A percentile compares a stretch with the other conserved stretches of the same genome.
phyloP scores from a whole-genome alignment of 2,888 invertebrate species.

The Apoda limacodes region DNA sequence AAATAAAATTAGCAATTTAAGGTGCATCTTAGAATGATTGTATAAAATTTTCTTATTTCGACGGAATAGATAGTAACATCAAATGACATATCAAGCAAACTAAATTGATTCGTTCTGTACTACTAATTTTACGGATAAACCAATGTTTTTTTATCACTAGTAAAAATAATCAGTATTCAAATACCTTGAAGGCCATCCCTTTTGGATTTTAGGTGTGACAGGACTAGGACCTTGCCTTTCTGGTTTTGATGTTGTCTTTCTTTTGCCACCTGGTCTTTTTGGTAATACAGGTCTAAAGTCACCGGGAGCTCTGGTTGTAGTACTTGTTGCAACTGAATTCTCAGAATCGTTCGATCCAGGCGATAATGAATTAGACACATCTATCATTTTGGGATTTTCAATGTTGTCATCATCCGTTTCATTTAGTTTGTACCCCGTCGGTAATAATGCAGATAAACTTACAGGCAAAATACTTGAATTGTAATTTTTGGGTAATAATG shows the following conservation, averaged over 20 bases:
- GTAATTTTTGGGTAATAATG: too few relatives aligned
- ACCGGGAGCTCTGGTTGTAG: slow-evolving; percentile 53
- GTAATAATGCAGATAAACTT: too few relatives aligned
- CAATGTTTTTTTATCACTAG: slow-evolving; percentile 2
- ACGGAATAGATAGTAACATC: too few relatives aligned
- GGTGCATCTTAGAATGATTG: too few relatives aligned
- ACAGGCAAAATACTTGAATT: too few relatives aligned
- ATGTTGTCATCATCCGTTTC: slow-evolving; percentile 24
- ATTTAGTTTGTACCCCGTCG: slow-evolving; percentile 68
- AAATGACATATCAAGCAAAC: too few relatives aligned
- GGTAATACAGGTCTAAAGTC: slow-evolving; percentile 82
- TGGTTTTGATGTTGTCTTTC: slow-evolving; percentile 71
- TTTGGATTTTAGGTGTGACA: slow-evolving; percentile 77
- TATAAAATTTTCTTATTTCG: too few relatives aligned
- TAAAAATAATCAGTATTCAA: slow-evolving; percentile 5
- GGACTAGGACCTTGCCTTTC: slow-evolving; percentile 51
- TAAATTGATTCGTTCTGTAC: background rate
- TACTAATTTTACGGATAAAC: background rate
- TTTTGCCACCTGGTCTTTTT: slow-evolving; percentile 78
- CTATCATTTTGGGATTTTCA: slow-evolving; percentile 42
- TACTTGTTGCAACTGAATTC: slow-evolving; percentile 25
- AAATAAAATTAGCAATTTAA: background rate
- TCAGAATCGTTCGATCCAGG: slow-evolving; percentile 51
- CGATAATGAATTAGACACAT: slow-evolving; percentile 74
- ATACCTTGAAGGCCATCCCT: slow-evolving; percentile 87